A percentile compares a stretch with the other conserved stretches of the same genome.
Conservation (phyloP, 2,797 vertebrate species). For the Typhlichthys eigenmanni region DNA sequence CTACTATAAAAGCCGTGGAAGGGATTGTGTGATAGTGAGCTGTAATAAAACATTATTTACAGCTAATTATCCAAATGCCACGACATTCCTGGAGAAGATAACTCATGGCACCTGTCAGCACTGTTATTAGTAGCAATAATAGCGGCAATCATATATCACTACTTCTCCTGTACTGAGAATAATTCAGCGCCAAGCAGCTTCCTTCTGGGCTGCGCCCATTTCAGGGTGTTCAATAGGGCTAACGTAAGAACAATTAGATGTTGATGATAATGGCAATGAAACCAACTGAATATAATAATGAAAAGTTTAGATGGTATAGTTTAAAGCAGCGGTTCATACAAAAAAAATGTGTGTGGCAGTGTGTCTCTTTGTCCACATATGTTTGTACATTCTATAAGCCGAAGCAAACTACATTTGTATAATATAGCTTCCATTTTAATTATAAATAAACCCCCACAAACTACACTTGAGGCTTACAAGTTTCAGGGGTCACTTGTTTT, state of each 20-base stretch:
- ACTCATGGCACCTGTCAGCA: conserved; percentile 72
- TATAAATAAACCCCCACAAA: too few species aligned
- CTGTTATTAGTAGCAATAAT: conserved; percentile 69
- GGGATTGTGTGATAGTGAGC: conserved; percentile 31
- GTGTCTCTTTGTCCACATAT: too few species aligned
- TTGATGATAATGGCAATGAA: too few species aligned
- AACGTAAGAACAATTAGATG: conserved; percentile 34
- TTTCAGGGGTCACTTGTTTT: too few species aligned
- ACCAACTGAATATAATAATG: too few species aligned
- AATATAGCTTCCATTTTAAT: too few species aligned
- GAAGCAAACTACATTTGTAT: too few species aligned
- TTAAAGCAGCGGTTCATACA: too few species aligned
- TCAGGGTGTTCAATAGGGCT: background rate
- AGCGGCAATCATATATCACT: conserved; percentile 68
- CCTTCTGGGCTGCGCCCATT: background rate
- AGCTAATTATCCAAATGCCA: conserved; percentile 78
- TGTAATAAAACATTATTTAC: conserved; percentile 69
- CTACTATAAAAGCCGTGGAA: conserved; percentile 49
- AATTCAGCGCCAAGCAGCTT: conserved; percentile 30
- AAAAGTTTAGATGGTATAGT: too few species aligned
- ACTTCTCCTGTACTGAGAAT: conserved; percentile 25
- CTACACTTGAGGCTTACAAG: too few species aligned
- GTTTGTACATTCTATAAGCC: too few species aligned
- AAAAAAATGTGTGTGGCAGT: too few species aligned
- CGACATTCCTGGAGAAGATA: conserved; percentile 65